Percentiles rank a stretch among this genome's conserved stretches.
Conservation (phyloP, 2,888 invertebrate species). For the Tethea ocularis region DNA sequence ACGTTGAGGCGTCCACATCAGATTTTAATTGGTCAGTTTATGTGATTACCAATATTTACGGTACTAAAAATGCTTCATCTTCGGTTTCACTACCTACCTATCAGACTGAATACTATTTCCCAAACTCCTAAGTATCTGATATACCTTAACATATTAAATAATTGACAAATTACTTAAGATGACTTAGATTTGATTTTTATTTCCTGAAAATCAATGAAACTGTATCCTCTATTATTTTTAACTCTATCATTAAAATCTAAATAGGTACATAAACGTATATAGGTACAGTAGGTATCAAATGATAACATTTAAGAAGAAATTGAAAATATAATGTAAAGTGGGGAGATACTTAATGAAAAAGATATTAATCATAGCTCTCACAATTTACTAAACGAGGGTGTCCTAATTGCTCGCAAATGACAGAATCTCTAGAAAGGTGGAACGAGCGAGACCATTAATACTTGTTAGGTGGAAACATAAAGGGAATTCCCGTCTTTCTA, state of each 20-base stretch:
- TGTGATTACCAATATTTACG: no score
- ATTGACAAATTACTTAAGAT: no score
- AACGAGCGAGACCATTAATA: slow-evolving; percentile 60
- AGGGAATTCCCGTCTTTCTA: slow-evolving; percentile 59
- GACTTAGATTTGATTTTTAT: neutral
- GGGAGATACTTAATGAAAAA: slow-evolving; percentile 38
- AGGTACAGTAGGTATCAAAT: neutral
- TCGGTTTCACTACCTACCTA: no score
- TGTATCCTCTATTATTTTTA: no score
- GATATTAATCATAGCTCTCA: slow-evolving; percentile 59
- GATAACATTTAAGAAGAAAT: neutral
- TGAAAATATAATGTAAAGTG: neutral
- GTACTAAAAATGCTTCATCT: no score
- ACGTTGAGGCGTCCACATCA: no score
- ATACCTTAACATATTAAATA: no score
- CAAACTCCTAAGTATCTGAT: neutral
- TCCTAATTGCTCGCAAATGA: slow-evolving; percentile 71
- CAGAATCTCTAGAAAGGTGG: slow-evolving; percentile 56
- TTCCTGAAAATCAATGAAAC: neutral
- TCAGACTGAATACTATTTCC: neutral
- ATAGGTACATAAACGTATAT: neutral
- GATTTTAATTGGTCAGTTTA: no score
- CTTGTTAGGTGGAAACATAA: slow-evolving; percentile 70
- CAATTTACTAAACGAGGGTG: slow-evolving; percentile 61
- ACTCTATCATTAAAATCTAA: neutral